Percentiles rank a stretch among this genome's conserved stretches.
phyloP scores from a whole-genome alignment of 2,797 vertebrate species.

The Parotocinclus haroldoi region DNA sequence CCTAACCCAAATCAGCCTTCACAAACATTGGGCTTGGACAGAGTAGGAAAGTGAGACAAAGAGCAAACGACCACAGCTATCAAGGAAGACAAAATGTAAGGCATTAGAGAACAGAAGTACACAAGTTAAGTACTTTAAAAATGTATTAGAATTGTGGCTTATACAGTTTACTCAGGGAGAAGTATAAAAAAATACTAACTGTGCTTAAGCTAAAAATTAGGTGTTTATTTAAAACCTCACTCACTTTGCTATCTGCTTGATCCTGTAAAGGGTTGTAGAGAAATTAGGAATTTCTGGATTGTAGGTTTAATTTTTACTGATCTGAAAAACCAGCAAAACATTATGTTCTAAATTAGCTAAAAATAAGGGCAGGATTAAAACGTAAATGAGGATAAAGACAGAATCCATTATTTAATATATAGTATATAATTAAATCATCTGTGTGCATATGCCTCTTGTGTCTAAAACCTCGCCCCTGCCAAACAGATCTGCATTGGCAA shows the following conservation, averaged over 20 bases:
- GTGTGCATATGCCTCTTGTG: background rate
- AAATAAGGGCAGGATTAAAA: background rate
- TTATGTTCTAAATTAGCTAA: background rate
- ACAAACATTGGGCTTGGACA: background rate
- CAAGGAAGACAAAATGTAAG: too few species aligned
- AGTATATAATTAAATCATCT: slow-evolving; percentile 48
- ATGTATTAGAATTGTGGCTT: too few species aligned
- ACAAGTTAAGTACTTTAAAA: too few species aligned
- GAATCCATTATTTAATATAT: too few species aligned
- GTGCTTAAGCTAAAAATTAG: too few species aligned
- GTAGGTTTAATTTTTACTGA: background rate
- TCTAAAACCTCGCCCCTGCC: background rate
- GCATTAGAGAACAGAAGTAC: too few species aligned
- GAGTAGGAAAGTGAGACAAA: background rate
- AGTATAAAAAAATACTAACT: too few species aligned
- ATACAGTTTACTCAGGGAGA: too few species aligned
- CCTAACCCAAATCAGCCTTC: slow-evolving; percentile 64
- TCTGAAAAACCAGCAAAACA: background rate
- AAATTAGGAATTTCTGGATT: background rate
- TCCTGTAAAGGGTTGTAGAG: too few species aligned
- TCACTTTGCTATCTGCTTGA: too few species aligned
- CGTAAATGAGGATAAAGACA: too few species aligned
- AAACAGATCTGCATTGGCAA: background rate
- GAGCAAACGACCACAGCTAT: background rate
- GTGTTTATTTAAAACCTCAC: too few species aligned